A percentile compares a stretch with the other conserved stretches of the same genome.
Conservation (phyloP, 2,797 vertebrate species). For the Pelodytes ibericus region DNA sequence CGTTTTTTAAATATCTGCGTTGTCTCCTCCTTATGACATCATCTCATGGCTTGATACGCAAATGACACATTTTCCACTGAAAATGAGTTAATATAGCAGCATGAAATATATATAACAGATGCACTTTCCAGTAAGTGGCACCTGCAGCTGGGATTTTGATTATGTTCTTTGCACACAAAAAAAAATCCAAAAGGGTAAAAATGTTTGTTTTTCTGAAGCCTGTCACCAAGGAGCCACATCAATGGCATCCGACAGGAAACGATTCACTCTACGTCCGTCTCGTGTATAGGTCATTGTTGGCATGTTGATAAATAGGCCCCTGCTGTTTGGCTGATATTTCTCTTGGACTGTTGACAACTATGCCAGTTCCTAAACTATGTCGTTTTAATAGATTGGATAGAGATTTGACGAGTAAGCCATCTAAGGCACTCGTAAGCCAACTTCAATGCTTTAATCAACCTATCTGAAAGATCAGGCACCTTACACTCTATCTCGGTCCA, state of each 20-base stretch:
- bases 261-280: conserved; percentile 1
- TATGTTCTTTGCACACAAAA: background rate
- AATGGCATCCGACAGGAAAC: background rate
- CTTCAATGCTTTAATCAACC: no score
- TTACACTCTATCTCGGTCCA: no score
- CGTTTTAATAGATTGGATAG: no score
- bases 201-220: conserved; percentile 16
- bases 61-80: no score
- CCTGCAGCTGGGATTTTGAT: background rate
- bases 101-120: background rate
- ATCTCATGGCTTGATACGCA: no score
- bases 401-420: no score
- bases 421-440: no score
- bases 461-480: no score
- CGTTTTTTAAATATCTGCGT: no score
- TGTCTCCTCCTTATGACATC: no score
- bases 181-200: background rate
- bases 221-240: background rate
- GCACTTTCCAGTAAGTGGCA: background rate
- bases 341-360: no score
- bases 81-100: background rate
- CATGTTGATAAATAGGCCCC: conserved; percentile 38
- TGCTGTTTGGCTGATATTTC: conserved; percentile 24
- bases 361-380: no score
- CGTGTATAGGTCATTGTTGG: conserved; percentile 9